These are phyloP conservation scores for Cyclargus thomasi DNA, from an alignment of 1,140 invertebrate species.

Conservation along the genomic window DNA sequence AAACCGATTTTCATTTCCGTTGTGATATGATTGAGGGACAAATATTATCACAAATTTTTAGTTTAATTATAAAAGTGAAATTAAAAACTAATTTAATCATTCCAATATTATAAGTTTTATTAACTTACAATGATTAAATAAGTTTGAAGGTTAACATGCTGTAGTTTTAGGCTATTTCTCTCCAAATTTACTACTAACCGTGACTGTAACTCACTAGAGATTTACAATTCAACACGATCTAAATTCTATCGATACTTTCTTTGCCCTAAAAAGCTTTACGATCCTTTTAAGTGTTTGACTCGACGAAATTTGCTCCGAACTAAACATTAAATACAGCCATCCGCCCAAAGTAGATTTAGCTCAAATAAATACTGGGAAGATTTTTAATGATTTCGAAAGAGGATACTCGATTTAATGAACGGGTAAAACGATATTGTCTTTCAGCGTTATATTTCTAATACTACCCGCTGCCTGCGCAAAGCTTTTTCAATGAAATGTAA, in stretches of 20 bases:
- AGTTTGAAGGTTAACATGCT: not conserved
- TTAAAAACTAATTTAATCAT: no score
- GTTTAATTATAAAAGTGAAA: no score
- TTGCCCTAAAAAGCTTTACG: not conserved
- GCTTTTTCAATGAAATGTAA: no score
- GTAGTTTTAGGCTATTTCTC: not conserved
- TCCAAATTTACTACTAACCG: not conserved
- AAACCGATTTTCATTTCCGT: no score
- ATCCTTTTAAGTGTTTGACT: slow-evolving; percentile 1
- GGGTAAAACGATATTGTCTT: not conserved
- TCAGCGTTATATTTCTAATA: not conserved
- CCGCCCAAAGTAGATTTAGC: not conserved
- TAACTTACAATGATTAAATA: no score
- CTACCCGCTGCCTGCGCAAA: not conserved
- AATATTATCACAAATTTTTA: no score
- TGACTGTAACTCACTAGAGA: not conserved
- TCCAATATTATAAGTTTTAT: no score
- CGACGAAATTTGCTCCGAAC: not conserved
- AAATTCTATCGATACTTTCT: not conserved
- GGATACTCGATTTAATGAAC: not conserved
- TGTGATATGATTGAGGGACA: no score
- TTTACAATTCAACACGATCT: not conserved
- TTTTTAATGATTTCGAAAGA: slow-evolving; percentile 5
- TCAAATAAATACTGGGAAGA: not conserved
- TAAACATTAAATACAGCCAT: slow-evolving; percentile 4